Base-by-base conservation (phyloP, 2,888 invertebrate genomes). In the Parnassius orleans region DNA sequence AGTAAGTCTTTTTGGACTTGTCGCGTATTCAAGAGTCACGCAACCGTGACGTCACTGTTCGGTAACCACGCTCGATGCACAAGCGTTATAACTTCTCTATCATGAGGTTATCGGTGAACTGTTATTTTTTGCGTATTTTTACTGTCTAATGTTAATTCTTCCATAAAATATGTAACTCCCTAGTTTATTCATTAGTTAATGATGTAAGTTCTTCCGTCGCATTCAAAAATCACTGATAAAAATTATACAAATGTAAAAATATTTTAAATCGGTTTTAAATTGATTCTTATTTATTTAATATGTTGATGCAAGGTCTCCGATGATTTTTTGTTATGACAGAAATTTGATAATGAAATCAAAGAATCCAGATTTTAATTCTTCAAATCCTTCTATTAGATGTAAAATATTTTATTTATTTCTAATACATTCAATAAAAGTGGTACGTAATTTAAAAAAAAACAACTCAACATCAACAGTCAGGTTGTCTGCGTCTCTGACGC, bases 21-120 rank as follows among this genome's bases (percentile, higher is more conserved):
- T 68, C 66, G 59, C 62, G 69, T 60, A 60, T 60, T 63, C 74
- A 73, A 74, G 70, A 73, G 68, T 71, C 84, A 87, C 77, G 83
- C 81, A 72, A 83, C 71, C 90, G 78, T 90, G 84, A 87, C 90
- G 87, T 90, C 89, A 87, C 76, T 79, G 84, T 87, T 83, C 84
- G 84, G 86, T 88, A 81, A 84, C 82, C 87, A 89, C 88, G 87
- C 74, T 83, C 70, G 73, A 72, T 86, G 84, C 81, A 85, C 86
- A 84, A 72, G 73, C 73, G 75, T 72, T 76, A 74, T 72, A 76
- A 74, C 74, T 73, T 70, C 68, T 72, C 74, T 76, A 76, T 77
- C 78, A 72, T 74, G 76, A 83, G 82, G 82, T 83, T 80, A 83
- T 81, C 78, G 75, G 74, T 72, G 69, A 77, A 78, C 78, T 70